Conservation (phyloP, 2,888 invertebrate genomes). For the Sericinus montela region DNA sequence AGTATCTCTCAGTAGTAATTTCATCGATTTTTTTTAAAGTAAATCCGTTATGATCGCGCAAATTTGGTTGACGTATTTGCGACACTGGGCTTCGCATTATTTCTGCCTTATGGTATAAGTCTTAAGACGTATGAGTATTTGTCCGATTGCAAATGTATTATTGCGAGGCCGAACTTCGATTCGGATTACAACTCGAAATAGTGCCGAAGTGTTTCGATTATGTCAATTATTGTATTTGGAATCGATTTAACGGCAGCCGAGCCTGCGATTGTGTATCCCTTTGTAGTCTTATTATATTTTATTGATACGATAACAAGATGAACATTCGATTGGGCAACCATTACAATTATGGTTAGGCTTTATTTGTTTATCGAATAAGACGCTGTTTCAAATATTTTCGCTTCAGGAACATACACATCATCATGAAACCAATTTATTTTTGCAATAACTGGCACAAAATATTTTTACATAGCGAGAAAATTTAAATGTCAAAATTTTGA, state of each 20-base stretch:
- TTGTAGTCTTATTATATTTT: conserved; percentile 17
- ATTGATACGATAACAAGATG: conserved; percentile 6
- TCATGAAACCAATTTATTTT: too few species aligned
- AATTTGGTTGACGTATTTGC: conserved; percentile 11
- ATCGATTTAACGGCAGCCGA: conserved; percentile 36
- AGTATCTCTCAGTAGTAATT: conserved; percentile 46
- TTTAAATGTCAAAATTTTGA: too few species aligned
- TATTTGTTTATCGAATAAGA: conserved; percentile 1
- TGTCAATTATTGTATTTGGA: conserved; percentile 48
- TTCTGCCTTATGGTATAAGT: background rate
- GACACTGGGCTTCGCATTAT: background rate
- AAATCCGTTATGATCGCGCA: conserved; percentile 30
- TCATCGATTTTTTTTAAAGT: conserved; percentile 29
- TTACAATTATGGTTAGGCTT: conserved; percentile 4
- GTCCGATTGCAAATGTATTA: background rate
- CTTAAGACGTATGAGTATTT: background rate
- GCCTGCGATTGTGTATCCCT: conserved; percentile 10
- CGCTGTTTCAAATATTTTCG: background rate
- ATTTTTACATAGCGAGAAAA: too few species aligned
- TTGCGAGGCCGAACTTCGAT: background rate
- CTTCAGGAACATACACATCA: too few species aligned
- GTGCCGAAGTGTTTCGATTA: conserved; percentile 47
- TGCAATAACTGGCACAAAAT: too few species aligned
- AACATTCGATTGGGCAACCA: conserved; percentile 1
- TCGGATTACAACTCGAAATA: conserved; percentile 12